A percentile compares a stretch with the other conserved stretches of the same genome.
Evolutionary conservation across 2,797 vertebrate species (phyloP).

Genomic region (Amblyopsis hoosieri): DNA sequence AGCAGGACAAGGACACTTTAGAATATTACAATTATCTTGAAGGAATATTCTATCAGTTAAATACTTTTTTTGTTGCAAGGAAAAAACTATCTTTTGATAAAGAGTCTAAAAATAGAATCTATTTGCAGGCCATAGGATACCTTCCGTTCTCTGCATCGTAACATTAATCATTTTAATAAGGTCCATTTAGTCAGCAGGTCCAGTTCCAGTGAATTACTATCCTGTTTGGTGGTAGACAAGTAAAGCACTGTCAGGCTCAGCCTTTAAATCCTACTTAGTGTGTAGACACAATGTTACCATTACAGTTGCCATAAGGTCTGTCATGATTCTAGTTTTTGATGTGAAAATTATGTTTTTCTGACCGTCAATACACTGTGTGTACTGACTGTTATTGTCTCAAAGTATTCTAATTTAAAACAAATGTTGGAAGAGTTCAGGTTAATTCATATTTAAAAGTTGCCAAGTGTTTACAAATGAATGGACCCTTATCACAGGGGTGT

Average conservation of each 20-base stretch:
- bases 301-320: conserved; percentile 60
- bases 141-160: conserved; percentile 33
- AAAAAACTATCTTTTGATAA: conserved; percentile 46
- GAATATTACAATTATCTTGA: conserved; percentile 39
- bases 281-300: conserved; percentile 39
- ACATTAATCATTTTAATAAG: conserved; percentile 47
- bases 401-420: conserved; percentile 27
- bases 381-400: conserved; percentile 37
- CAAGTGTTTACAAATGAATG: conserved; percentile 71
- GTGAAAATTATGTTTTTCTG: conserved; percentile 32
- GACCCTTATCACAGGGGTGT: conserved; percentile 8
- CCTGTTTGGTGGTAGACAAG: conserved; percentile 49
- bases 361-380: conserved; percentile 58
- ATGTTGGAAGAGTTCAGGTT: conserved; percentile 31
- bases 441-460: conserved; percentile 66
- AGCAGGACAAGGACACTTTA: conserved; percentile 31
- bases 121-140: conserved; percentile 40
- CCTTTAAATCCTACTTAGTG: conserved; percentile 37
- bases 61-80: conserved; percentile 45
- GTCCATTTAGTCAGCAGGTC: conserved; percentile 64
- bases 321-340: conserved; percentile 36
- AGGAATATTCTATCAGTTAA: conserved; percentile 34
- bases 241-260: conserved; percentile 39
- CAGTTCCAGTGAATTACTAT: conserved; percentile 58
- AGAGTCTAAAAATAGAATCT: conserved; percentile 47